Evolutionary conservation across 1,140 invertebrate species (phyloP).

Genomic region (Drosophila repletoides): DNA sequence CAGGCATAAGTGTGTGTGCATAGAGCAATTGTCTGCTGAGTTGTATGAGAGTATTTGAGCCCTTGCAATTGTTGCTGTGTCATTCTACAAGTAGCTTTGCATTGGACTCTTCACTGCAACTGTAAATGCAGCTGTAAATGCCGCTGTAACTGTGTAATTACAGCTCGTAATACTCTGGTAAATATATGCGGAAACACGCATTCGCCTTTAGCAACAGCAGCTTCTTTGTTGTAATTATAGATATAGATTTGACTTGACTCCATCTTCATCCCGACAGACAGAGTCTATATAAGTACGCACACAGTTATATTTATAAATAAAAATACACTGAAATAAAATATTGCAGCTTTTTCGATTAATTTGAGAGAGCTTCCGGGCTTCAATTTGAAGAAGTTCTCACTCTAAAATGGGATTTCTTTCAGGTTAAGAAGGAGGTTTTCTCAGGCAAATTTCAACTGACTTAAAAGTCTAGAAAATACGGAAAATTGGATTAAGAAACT

Average conservation of each 20-base stretch:
- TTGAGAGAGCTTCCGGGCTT: too few relatives aligned
- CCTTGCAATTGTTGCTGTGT: constrained; percentile 3
- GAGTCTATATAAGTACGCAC: constrained; percentile 6
- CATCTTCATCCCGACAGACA: constrained; percentile 12
- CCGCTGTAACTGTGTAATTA: background rate
- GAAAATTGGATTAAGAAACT: too few relatives aligned
- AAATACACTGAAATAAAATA: too few relatives aligned
- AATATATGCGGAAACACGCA: constrained; percentile 52
- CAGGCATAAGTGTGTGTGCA: background rate
- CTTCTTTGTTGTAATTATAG: constrained; percentile 78
- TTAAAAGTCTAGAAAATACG: too few relatives aligned
- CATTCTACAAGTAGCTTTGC: background rate
- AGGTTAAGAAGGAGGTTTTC: too few relatives aligned
- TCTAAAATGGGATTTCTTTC: too few relatives aligned
- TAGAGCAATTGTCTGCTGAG: background rate
- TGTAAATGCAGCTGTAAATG: constrained; percentile 19
- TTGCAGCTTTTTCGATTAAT: too few relatives aligned
- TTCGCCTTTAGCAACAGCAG: constrained; percentile 16
- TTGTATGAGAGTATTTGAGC: constrained; percentile 5
- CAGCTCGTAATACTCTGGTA: too few relatives aligned
- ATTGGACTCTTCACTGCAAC: too few relatives aligned
- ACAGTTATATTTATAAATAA: constrained; percentile 35
- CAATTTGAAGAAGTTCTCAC: too few relatives aligned
- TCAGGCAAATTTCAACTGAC: too few relatives aligned
- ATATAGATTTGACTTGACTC: constrained; percentile 24